Conservation (phyloP, 1,140 invertebrate species). For the Olivierus martensii region DNA sequence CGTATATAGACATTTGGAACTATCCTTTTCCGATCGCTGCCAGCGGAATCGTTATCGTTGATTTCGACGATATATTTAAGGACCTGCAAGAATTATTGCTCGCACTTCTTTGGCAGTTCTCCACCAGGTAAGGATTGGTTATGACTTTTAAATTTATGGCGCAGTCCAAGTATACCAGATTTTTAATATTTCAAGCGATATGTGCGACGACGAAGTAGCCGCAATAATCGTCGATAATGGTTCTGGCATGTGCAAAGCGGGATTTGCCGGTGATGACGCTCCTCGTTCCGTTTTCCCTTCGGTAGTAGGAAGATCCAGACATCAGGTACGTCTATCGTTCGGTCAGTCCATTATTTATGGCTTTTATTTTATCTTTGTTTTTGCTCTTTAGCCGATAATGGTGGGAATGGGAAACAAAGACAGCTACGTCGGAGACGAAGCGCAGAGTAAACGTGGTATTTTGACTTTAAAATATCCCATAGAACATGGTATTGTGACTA, state of each 20-base stretch:
- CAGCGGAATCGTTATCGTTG: too few species aligned
- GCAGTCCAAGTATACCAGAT: too few species aligned
- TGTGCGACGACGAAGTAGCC: constrained; percentile 43
- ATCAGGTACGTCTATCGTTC: constrained; percentile 21
- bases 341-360: too few species aligned
- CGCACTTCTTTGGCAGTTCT: too few species aligned
- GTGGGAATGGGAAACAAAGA: constrained; percentile 18
- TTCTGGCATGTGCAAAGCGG: constrained; percentile 35
- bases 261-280: constrained; percentile 37
- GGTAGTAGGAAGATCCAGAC: constrained; percentile 29
- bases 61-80: too few species aligned
- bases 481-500: constrained; percentile 40
- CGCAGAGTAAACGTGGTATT: constrained; percentile 32
- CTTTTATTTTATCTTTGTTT: too few species aligned
- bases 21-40: too few species aligned
- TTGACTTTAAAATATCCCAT: constrained; percentile 39
- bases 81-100: too few species aligned
- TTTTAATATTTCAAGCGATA: constrained; percentile 21
- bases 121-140: too few species aligned
- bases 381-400: too few species aligned
- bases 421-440: constrained; percentile 35
- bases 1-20: too few species aligned
- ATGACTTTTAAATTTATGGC: too few species aligned
- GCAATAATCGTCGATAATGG: constrained; percentile 36
- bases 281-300: constrained; percentile 33